Conservation (phyloP, 1,140 invertebrate genomes). For the Dolichoris vasculosae region DNA sequence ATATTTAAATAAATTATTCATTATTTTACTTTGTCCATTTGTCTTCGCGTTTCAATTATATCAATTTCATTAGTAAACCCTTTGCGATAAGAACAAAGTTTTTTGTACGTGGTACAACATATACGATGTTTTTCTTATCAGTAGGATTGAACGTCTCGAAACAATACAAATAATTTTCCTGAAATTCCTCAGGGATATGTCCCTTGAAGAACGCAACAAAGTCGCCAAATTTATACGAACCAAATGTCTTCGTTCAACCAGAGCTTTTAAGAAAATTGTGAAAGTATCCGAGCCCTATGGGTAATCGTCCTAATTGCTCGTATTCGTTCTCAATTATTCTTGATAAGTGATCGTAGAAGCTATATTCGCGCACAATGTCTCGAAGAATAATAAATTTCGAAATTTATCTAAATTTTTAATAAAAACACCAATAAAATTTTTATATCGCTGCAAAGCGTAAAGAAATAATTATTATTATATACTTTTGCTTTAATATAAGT, state of each 20-base stretch:
- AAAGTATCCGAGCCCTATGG: constrained; percentile 12
- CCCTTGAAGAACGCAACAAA: background rate
- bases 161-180: constrained; percentile 9
- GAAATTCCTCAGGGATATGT: constrained; percentile 26
- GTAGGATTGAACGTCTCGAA: constrained; percentile 12
- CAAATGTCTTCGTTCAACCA: background rate
- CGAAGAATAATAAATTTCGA: background rate
- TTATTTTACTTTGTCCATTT: too few species aligned
- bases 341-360: background rate
- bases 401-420: too few species aligned
- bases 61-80: constrained; percentile 4
- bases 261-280: constrained; percentile 47
- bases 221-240: background rate
- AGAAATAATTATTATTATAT: too few species aligned
- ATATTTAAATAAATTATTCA: too few species aligned
- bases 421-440: too few species aligned
- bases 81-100: background rate
- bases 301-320: constrained; percentile 40
- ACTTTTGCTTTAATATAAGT: too few species aligned
- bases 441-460: too few species aligned
- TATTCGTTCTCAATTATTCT: background rate
- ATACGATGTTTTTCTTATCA: constrained; percentile 14
- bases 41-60: background rate
- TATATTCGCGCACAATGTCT: background rate
- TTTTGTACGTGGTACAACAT: background rate